A percentile compares a stretch with the other conserved stretches of the same genome.
Evolutionary conservation across 2,113 vertebrate genomes (phyloP).

Genomic region (Benitochromis conjunctus): DNA sequence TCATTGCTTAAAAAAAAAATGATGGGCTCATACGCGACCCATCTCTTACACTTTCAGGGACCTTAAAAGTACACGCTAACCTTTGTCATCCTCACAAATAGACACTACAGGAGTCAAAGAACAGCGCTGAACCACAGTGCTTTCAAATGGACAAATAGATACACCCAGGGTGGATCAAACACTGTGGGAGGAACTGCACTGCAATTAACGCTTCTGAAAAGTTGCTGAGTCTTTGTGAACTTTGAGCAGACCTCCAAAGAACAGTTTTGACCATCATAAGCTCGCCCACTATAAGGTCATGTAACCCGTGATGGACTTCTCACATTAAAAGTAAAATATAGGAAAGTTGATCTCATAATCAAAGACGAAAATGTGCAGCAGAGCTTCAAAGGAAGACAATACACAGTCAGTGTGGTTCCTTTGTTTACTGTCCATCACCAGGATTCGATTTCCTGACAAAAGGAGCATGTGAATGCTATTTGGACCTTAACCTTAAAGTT

Average conservation of each 20-base stretch:
- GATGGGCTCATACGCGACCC: background rate
- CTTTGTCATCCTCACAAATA: background rate
- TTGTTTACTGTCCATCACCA: constrained; percentile 14
- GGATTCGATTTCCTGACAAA: constrained; percentile 8
- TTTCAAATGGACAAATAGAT: background rate
- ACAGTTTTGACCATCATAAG: background rate
- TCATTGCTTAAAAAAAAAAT: background rate
- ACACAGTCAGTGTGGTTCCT: background rate
- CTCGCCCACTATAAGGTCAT: background rate
- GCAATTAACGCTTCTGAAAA: background rate
- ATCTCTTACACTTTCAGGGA: background rate
- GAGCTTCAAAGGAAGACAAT: background rate
- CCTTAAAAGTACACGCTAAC: background rate
- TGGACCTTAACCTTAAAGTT: background rate
- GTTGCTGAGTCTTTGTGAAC: background rate
- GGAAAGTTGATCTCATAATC: background rate
- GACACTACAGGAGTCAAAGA: background rate
- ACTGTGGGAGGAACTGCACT: background rate
- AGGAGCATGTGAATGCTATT: background rate
- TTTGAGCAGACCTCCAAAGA: background rate
- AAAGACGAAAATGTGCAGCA: background rate
- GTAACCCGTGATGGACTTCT: background rate
- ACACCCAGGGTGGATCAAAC: constrained; percentile 1
- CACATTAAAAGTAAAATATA: background rate
- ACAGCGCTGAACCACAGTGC: background rate